A percentile compares a stretch with the other conserved stretches of the same genome.
These are phyloP conservation scores for Pseudococcus viburni DNA, from an alignment of 2,888 invertebrate species.

Conservation along the genomic window DNA sequence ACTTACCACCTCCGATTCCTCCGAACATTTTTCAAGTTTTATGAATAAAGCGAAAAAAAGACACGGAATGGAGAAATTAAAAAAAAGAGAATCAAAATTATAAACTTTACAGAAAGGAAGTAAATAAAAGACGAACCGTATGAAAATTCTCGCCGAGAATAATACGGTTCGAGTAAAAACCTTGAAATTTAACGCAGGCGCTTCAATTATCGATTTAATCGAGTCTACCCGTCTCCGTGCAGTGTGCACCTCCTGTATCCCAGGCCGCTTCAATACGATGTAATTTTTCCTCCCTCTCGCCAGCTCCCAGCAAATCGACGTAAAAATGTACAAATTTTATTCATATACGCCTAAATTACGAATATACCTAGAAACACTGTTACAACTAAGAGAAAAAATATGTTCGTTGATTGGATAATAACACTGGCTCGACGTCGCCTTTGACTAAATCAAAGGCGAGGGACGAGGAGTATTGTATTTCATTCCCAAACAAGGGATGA, in stretches of 20 bases:
- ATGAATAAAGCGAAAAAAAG: slow-evolving; percentile 7
- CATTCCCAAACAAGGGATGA: not conserved
- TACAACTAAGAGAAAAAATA: too few species aligned
- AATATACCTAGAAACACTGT: too few species aligned
- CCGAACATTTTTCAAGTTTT: slow-evolving; percentile 52
- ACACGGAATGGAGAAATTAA: not conserved
- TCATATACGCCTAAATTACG: not conserved
- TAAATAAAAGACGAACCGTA: slow-evolving; percentile 56
- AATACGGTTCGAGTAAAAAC: slow-evolving; percentile 48
- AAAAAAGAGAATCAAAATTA: slow-evolving; percentile 15
- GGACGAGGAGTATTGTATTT: not conserved
- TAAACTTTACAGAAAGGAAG: slow-evolving; percentile 60
- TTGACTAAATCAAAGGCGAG: not conserved
- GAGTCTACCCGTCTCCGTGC: slow-evolving; percentile 38
- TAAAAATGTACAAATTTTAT: slow-evolving; percentile 12
- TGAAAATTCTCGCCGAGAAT: not conserved
- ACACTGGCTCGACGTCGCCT: not conserved
- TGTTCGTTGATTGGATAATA: too few species aligned
- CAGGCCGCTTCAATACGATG: not conserved
- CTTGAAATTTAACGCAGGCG: slow-evolving; percentile 63
- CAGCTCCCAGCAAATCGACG: not conserved
- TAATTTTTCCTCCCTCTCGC: not conserved
- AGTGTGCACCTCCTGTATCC: not conserved
- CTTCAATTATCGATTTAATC: slow-evolving; percentile 58
- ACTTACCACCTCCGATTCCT: slow-evolving; percentile 61